phyloP scores from a whole-genome alignment of 1,140 invertebrate genomes.

The Drosophila suzukii region DNA sequence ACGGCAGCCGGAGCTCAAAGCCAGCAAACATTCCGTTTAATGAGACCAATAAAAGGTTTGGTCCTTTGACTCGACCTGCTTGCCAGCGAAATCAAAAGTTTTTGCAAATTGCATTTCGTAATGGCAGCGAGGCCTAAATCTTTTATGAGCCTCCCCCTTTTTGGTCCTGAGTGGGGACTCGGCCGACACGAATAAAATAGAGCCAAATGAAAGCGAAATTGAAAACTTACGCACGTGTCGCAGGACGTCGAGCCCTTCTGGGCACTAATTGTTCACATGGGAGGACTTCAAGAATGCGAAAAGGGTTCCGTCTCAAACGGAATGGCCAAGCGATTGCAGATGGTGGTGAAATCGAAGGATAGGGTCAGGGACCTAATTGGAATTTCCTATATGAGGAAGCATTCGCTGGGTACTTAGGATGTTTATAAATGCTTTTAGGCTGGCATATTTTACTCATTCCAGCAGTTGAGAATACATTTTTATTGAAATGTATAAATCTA shows the following conservation, averaged over 20 bases:
- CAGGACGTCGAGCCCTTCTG: constrained; percentile 59
- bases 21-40: constrained; percentile 70
- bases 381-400: background rate
- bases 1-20: constrained; percentile 3
- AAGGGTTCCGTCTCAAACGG: constrained; percentile 36
- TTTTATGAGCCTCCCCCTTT: constrained; percentile 60
- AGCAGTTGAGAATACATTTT: too few relatives aligned
- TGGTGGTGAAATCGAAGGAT: background rate
- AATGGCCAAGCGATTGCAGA: constrained; percentile 23
- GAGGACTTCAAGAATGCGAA: constrained; percentile 53
- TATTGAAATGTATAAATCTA: too few relatives aligned
- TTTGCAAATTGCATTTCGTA: constrained; percentile 78
- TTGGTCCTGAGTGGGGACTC: constrained; percentile 14
- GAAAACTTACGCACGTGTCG: constrained; percentile 75
- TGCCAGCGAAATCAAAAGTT: constrained; percentile 73
- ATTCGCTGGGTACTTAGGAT: background rate
- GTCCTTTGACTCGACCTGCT: constrained; percentile 23
- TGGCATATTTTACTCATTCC: too few relatives aligned
- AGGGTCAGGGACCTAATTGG: background rate
- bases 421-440: too few relatives aligned
- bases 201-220: constrained; percentile 61
- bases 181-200: constrained; percentile 26
- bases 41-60: constrained; percentile 78
- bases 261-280: constrained; percentile 73
- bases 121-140: constrained; percentile 75